Base-by-base conservation (phyloP, 2,888 invertebrate genomes). In the Drosophila parthenogenetica region DNA sequence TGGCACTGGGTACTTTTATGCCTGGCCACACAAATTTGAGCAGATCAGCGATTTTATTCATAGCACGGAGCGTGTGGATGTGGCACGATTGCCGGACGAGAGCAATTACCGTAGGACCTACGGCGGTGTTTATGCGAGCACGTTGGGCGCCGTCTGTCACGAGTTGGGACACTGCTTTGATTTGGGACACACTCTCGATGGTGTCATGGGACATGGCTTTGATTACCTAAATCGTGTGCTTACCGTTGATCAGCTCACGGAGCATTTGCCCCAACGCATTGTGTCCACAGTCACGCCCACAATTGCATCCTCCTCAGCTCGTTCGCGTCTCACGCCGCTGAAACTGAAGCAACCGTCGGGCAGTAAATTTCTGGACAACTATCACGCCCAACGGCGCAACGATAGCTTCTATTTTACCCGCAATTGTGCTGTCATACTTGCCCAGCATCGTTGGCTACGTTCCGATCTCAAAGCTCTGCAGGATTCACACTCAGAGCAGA, bases 131-230 rank as follows among this genome's bases (percentile, higher is more conserved):
- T 97, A 96, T 92, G 96, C 98, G 14, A 97, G 98, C 5, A 97
- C 97, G 16, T 93, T 99, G 42, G 98, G 98, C 14, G 96, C 98
- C 14, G 96, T 97, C 8, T 95, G 98, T 42, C 99, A 99, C 91
- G 99, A 99, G 93, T 93, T 99, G 49, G 91, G 91, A 0, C 99
- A 99, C 91, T 97, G 97, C 0, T 98, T 99, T 91, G 98, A 98
- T 92, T 94, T 99, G 63, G 98, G 98, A 0, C 98, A 99, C 91
- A 96, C 97, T 0, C 94, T 95, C 80, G 95, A 96, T 79, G 98
- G 98, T 16, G 96, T 99, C 65, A 99, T 99, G 99, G 97, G 97
- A 43, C 94, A 96, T 90, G 97, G 97, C 43, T 97, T 97, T 90
- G 97, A 97, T 91, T 95, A 96, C 81, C 94, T 97, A 58, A 95